Base-by-base conservation (phyloP, 35 echinoderm and acorn worm species). In the Patiria miniata region DNA sequence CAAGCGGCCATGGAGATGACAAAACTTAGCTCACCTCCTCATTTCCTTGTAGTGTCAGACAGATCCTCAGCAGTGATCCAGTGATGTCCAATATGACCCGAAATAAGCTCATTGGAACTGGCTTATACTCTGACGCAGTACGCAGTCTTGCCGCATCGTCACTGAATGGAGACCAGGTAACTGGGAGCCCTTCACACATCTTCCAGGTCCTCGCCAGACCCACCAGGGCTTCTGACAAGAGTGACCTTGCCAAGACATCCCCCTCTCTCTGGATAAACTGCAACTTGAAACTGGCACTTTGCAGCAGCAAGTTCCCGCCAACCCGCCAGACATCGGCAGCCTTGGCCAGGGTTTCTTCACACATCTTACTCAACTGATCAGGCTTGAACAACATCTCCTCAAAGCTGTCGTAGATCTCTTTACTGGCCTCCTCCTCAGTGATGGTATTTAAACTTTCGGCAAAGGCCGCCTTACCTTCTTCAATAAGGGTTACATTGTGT, bases 311-410 rank as follows among this genome's bases (percentile, higher is more conserved):
- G 51, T 90, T 85, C 38, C 76, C 84, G 77, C 69, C 78, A 60
- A 83, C 68, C 81, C 87, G 77, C 92, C 92, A 94, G 77, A 94
- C 78, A 90, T 90, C 92, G 23, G 87, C 88, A 23, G 92, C 92
- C 37, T 86, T 89, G 65, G 83, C 81, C 22, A 94, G 65, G 5
- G 53, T 61, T 18, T 53, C 47, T 29, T 92, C 90, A 26, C 52
- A 60, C 32, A 92, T 23, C 52, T 77, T 60, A 77, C 80, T 83
- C 5, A 90, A 22, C 21, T 59, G 53, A 61, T 84, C 82, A 7
- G 82, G 57, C 39, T 36, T 58, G 19, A 8, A 10, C 2, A 73
- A 23, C n/a, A 73, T 12, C 65, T 12, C 65, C 65, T 73, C 65
- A 73, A 73, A 73, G 0, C 26, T 32, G 65, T 73, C 65, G 0